A percentile compares a stretch with the other conserved stretches of the same genome.
Evolutionary conservation across 2,888 invertebrate species (phyloP).

Genomic region (Drosophila diplacantha): DNA sequence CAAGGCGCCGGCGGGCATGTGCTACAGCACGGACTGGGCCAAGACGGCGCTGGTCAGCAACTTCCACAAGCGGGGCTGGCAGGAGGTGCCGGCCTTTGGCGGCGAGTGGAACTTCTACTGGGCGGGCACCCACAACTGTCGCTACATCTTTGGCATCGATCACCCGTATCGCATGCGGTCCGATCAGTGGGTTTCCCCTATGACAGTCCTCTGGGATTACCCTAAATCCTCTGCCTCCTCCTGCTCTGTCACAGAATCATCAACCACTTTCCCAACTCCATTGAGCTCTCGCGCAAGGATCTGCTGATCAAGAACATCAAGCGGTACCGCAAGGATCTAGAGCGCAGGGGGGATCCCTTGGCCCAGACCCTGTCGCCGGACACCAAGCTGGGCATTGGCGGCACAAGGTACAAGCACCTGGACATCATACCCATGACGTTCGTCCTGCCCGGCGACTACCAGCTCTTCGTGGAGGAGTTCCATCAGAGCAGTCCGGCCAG

Average conservation of each 20-base stretch:
- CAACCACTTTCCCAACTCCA: constrained; percentile 97
- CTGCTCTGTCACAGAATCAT: constrained; percentile 81
- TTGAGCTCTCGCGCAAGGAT: constrained; percentile 96
- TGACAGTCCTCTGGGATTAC: too few relatives aligned
- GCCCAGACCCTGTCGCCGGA: constrained; percentile 82
- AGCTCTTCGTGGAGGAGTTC: constrained; percentile 97
- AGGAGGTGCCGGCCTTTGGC: constrained; percentile 85
- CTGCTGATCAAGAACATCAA: constrained; percentile 97
- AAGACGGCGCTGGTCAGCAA: constrained; percentile 94
- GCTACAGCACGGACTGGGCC: constrained; percentile 82
- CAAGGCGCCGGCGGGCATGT: constrained; percentile 35
- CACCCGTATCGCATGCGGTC: constrained; percentile 94
- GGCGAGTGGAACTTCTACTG: constrained; percentile 98
- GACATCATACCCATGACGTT: constrained; percentile 97
- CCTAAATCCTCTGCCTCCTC: not conserved
- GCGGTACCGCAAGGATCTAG: constrained; percentile 93
- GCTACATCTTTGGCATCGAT: constrained; percentile 94
- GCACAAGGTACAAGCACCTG: constrained; percentile 88
- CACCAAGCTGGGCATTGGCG: constrained; percentile 79
- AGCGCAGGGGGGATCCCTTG: constrained; percentile 91
- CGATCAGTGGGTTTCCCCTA: constrained; percentile 82
- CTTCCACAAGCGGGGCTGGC: constrained; percentile 94
- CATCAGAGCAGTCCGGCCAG: constrained; percentile 94
- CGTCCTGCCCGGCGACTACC: constrained; percentile 94
- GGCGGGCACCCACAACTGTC: constrained; percentile 94